Conservation (phyloP, 2,113 vertebrate genomes). For the Panthera leo region DNA sequence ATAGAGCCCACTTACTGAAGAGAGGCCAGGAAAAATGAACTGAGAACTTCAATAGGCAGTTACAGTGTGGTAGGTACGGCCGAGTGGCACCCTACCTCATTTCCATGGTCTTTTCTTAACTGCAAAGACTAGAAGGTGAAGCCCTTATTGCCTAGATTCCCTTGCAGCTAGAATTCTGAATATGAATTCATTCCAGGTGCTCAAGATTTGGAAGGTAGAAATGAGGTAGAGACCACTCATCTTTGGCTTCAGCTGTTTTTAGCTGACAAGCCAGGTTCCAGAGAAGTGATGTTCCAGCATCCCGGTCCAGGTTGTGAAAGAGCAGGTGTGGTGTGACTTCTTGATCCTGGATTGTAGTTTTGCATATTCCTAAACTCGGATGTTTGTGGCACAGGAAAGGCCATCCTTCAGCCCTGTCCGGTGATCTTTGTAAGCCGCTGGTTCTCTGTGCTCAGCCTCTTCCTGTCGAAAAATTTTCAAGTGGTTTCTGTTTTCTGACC, state of each 20-base stretch:
- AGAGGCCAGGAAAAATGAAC: background rate
- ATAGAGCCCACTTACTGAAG: background rate
- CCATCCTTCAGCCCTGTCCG: background rate
- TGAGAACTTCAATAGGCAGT: background rate
- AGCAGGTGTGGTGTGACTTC: background rate
- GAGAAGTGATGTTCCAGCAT: background rate
- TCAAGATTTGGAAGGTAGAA: background rate
- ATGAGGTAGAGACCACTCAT: background rate
- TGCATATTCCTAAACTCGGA: background rate
- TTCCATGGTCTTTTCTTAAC: background rate
- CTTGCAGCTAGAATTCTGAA: background rate
- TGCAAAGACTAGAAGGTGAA: background rate
- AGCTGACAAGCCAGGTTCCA: background rate
- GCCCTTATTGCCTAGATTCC: background rate
- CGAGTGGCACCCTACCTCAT: background rate
- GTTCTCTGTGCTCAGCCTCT: background rate
- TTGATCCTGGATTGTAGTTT: background rate
- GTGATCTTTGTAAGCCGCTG: background rate
- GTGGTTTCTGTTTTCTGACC: background rate
- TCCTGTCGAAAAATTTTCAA: background rate
- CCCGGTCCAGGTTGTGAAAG: background rate
- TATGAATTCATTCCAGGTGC: background rate
- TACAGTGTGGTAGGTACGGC: background rate
- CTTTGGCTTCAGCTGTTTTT: background rate
- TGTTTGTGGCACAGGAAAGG: background rate